Evolutionary conservation across 2,888 invertebrate species (phyloP), one percentile per base, ranked within the genome.

Genomic region (Ornithoptera priamus): DNA sequence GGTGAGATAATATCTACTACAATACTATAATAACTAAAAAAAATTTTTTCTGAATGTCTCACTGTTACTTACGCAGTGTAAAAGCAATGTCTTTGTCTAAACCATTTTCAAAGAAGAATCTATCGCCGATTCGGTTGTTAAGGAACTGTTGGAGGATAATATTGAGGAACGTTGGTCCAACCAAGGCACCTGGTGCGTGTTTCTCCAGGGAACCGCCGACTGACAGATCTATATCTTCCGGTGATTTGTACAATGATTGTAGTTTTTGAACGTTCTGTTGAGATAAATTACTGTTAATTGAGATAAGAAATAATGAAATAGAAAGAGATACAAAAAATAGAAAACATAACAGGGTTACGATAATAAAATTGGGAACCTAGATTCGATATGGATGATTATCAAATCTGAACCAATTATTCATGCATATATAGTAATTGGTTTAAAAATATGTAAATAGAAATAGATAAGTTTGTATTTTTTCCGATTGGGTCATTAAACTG

Each of bases 81-180:
- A 73, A 73, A 2, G 71, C 62, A n/a, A 59, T 68, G 8, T 67
- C 24, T 8, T 61, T n/a, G 8, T 76, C 75, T 1, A 62, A 87
- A 1, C 93, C 93, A 76, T 93, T 93, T 83, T 95, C 96, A 80
- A 94, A 97, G 94, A 96, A 97, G 85, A 93, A 97, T 68, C 97
- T 92, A 87, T 97, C 97, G 1, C 96, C 96, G 10, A 93, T 94
- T 76, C 97, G 94, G 2, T 96, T 95, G 74, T 95, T 93, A 78
- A 93, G 94, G 86, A 97, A 97, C 84, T 97, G 97, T 80, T 95
- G 95, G 0, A 94, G 94, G 17, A 97, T 85, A 72, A 97, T 95
- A 79, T 96, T 96, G 17, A 95, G 93, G 88, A 96, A 96, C 0
- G 97, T 96, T 6, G 97, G 97, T 0, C 97, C 97, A 0, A 95